Evolutionary conservation across 1,140 invertebrate genomes (phyloP).

Genomic region (Scylla paramamosain): DNA sequence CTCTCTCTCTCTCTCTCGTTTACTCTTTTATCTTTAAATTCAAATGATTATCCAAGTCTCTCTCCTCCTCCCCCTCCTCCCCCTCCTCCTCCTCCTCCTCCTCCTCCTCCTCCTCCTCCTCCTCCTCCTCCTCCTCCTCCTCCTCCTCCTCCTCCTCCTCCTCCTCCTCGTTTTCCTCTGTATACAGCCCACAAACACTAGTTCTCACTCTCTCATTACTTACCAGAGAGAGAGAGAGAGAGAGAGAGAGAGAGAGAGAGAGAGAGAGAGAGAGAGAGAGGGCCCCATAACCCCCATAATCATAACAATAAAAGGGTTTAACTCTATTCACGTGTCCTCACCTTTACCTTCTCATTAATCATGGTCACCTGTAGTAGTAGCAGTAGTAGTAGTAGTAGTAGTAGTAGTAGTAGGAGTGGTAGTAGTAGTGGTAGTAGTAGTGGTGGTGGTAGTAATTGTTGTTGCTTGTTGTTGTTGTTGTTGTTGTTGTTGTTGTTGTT

Average conservation of each 20-base stretch:
- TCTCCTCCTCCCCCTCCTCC: neutral
- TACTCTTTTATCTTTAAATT: neutral
- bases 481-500: constrained; percentile 21
- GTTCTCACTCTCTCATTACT: neutral
- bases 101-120: neutral
- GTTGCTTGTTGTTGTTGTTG: neutral
- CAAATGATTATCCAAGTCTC: too few species aligned
- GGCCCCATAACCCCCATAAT: neutral
- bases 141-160: neutral
- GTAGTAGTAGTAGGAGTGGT: neutral
- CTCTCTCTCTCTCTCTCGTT: neutral
- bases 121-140: too few species aligned
- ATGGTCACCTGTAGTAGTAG: neutral
- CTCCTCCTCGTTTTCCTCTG: neutral
- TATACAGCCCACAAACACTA: neutral
- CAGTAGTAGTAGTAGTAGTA: constrained; percentile 23
- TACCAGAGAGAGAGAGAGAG: constrained; percentile 20
- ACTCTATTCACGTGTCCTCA: neutral
- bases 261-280: neutral
- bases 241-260: constrained; percentile 20
- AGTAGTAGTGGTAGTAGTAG: neutral
- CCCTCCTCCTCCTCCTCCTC: constrained; percentile 3
- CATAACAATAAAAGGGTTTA: neutral
- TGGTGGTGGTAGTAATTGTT: neutral
- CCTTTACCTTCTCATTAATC: neutral